phyloP scores from a whole-genome alignment of 2,888 invertebrate species.

The Pomacea canaliculata region DNA sequence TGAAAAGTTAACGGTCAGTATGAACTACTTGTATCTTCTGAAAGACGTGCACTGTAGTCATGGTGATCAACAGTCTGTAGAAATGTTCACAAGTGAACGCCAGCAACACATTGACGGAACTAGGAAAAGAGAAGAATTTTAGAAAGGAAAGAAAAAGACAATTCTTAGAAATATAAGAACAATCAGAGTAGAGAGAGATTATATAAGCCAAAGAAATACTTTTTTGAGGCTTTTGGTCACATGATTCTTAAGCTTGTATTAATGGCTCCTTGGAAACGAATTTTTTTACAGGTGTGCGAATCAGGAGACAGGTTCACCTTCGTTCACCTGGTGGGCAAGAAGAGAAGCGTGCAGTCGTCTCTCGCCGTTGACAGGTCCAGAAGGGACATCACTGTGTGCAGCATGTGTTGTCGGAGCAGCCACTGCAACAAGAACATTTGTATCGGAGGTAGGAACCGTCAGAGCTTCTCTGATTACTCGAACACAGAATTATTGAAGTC shows the following conservation, averaged over 20 bases:
- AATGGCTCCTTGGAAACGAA: neutral
- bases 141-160: too few species aligned
- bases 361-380: neutral
- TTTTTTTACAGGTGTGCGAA: conserved; percentile 22
- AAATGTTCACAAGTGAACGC: too few species aligned
- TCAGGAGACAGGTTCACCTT: neutral
- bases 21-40: too few species aligned
- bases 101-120: too few species aligned
- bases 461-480: neutral
- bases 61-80: too few species aligned
- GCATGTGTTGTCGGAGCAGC: conserved; percentile 23
- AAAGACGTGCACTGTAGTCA: too few species aligned
- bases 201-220: too few species aligned
- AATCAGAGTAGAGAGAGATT: too few species aligned
- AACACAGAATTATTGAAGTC: too few species aligned
- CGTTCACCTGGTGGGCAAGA: neutral
- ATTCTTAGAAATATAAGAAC: too few species aligned
- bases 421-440: conserved; percentile 24
- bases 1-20: conserved; percentile 20
- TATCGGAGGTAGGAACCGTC: neutral
- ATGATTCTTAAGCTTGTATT: neutral
- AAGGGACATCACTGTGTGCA: conserved; percentile 29
- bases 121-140: too few species aligned
- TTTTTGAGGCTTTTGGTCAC: neutral
- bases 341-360: conserved; percentile 9